Conservation (phyloP, 2,888 invertebrate genomes). For the Thymelicus sylvestris region DNA sequence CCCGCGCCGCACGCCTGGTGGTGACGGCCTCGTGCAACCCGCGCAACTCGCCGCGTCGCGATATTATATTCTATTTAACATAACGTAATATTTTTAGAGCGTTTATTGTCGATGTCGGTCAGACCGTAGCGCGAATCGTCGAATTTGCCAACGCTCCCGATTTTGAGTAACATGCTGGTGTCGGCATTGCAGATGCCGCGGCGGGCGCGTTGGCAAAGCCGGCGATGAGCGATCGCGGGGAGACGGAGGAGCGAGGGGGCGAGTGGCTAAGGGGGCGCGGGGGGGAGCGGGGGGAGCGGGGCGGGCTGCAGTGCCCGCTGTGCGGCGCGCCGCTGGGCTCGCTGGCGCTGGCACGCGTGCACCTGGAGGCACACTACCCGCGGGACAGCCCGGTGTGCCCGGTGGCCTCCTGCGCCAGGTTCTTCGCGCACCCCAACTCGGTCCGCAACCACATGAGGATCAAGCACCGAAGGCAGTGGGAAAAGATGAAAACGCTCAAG, state of each 20-base stretch:
- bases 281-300: constrained; percentile 47
- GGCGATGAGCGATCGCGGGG: constrained; percentile 57
- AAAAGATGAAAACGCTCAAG: constrained; percentile 91
- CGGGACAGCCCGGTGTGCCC: constrained; percentile 93
- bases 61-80: constrained; percentile 49
- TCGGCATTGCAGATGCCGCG: constrained; percentile 85
- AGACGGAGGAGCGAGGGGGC: constrained; percentile 45
- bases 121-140: constrained; percentile 52
- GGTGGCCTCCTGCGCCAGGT: constrained; percentile 89
- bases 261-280: constrained; percentile 48
- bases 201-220: constrained; percentile 62
- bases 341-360: constrained; percentile 88
- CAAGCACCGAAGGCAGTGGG: constrained; percentile 93
- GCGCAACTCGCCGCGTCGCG: constrained; percentile 14
- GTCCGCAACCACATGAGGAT: constrained; percentile 94
- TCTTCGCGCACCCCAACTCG: constrained; percentile 93
- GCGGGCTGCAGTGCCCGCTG: constrained; percentile 89
- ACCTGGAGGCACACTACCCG: constrained; percentile 93
- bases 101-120: constrained; percentile 58
- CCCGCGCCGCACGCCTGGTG: constrained; percentile 36
- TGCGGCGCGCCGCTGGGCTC: constrained; percentile 88
- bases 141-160: constrained; percentile 66
- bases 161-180: constrained; percentile 68
- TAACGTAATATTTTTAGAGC: constrained; percentile 67
- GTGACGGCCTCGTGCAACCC: constrained; percentile 19